Evolutionary conservation across 1,140 invertebrate species (phyloP), one percentile per base, ranked within the genome.

Genomic region (Camponotus pennsylvanicus): DNA sequence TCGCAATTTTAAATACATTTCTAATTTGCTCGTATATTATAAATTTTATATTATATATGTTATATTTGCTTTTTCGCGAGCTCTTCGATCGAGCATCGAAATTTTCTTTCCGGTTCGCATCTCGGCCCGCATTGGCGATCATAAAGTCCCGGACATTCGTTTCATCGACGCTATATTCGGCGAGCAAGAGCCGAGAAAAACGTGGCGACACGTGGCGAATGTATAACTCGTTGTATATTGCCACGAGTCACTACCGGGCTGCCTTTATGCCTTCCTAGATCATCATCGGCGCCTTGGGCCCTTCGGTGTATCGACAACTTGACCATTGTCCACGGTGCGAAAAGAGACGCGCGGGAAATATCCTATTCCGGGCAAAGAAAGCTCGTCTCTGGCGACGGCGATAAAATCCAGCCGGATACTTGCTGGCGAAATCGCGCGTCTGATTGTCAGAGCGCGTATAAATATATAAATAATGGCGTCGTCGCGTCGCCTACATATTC

Each of bases 361-460:
- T 63, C 75, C 77, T 64, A 85, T 87, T 78, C 59, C 40, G 63
- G 13, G 55, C 40, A 64, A 15, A 52, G 61, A 63, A 64, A 55
- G 67, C 57, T 87, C 78, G 70, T 85, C 80, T 82, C 45, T 59
- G 34, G 67, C 32, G 32, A 82, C 63, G 45, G 21, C 70, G 86
- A 85, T 89, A 85, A 87, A 87, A 87, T 79, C 67, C 52, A 37
- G n/a, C 55, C 13, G 32, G 64, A 76, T 67, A 37, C 32, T 67
- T 8, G 66, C 40, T 42, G 11, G 34, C 49, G 15, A 37, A 67
- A 63, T 77, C 63, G 45, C 18, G 27, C 34, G 13, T 8, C 7
- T 40, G 70, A 49, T 75, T 77, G 57, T 21, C n/a, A 32, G 21
- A 27, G 57, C 64, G 21, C 52, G 42, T 76, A 52, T 55, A 85